Evolutionary conservation across 1,140 invertebrate species (phyloP).

Genomic region (Rhyzopertha dominica): DNA sequence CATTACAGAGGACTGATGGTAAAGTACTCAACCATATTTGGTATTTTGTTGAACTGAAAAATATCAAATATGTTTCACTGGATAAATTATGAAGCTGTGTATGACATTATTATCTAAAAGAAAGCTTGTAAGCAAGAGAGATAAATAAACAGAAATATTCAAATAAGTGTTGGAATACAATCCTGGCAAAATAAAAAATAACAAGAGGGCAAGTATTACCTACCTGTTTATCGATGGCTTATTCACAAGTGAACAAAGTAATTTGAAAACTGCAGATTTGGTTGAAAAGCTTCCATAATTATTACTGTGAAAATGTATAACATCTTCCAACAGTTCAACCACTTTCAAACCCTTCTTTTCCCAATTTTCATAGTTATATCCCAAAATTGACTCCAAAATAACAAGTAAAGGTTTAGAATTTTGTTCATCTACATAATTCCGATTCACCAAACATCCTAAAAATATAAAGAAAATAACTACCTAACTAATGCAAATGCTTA

Average conservation of each 20-base stretch:
- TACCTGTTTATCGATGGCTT: constrained; percentile 44
- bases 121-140: no score
- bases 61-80: no score
- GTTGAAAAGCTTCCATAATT: constrained; percentile 33
- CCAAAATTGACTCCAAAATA: constrained; percentile 46
- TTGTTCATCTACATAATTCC: constrained; percentile 15
- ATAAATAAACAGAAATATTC: no score
- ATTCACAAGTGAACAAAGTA: constrained; percentile 47
- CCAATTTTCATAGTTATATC: constrained; percentile 36
- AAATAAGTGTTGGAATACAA: no score
- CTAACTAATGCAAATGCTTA: background rate
- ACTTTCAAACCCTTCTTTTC: constrained; percentile 17
- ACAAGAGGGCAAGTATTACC: constrained; percentile 37
- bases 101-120: no score
- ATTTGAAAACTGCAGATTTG: constrained; percentile 46
- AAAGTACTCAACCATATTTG: no score
- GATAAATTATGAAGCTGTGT: no score
- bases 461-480: constrained; percentile 6
- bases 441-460: constrained; percentile 17
- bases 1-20: no score
- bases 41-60: no score
- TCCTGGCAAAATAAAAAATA: constrained; percentile 5
- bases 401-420: constrained; percentile 38
- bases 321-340: constrained; percentile 42
- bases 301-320: constrained; percentile 46